Conservation (phyloP, 2,797 vertebrate species). For the Pteropus rufus region DNA sequence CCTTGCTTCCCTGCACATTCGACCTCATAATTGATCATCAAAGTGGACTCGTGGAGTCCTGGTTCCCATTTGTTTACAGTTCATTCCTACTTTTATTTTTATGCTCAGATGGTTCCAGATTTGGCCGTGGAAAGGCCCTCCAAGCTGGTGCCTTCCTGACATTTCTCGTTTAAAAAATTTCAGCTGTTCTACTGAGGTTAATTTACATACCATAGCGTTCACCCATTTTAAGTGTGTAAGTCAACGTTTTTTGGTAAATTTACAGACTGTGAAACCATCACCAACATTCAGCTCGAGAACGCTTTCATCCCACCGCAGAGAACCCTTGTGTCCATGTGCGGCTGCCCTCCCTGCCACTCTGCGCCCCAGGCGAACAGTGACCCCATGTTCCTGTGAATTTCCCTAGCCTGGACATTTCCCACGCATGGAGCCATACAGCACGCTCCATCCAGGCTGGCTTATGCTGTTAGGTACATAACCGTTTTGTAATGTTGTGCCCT, state of each 20-base stretch:
- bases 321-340: fast-evolving
- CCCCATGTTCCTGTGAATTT: neutral
- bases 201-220: neutral
- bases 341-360: neutral
- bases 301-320: fast-evolving
- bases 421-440: fast-evolving
- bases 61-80: neutral
- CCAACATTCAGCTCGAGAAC: neutral
- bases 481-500: fast-evolving
- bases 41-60: no score
- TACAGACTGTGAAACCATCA: neutral
- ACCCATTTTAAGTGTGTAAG: no score
- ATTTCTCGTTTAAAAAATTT: neutral
- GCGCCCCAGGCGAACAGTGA: neutral
- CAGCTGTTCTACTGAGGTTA: neutral
- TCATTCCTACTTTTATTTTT: neutral
- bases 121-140: neutral
- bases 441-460: neutral
- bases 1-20: neutral
- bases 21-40: neutral
- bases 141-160: neutral
- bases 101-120: neutral
- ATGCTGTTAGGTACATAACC: fast-evolving
- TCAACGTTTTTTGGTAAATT: neutral
- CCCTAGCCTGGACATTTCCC: no score